These are phyloP conservation scores for Sphaeramia orbicularis DNA, from an alignment of 2,797 vertebrate species.

Conservation along the genomic window DNA sequence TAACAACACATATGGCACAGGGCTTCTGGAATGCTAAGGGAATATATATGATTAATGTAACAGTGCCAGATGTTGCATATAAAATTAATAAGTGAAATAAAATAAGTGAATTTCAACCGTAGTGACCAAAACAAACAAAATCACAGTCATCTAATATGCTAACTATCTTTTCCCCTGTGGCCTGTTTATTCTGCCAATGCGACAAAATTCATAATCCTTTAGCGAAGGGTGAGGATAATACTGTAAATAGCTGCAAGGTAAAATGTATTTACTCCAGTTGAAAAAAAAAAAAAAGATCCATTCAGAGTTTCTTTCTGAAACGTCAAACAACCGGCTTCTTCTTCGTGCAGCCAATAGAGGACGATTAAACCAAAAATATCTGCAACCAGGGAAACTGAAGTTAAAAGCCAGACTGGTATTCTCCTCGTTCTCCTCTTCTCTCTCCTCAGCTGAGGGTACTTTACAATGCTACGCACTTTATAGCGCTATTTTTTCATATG, in stretches of 20 bases:
- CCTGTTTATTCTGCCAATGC: neutral
- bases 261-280: neutral
- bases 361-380: neutral
- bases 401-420: neutral
- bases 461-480: neutral
- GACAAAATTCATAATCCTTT: neutral
- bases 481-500: neutral
- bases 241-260: neutral
- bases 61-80: neutral
- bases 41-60: neutral
- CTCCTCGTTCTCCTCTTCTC: neutral
- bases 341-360: too few relatives aligned
- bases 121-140: neutral
- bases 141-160: slow-evolving; percentile 3
- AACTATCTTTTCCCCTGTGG: neutral
- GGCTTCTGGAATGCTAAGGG: neutral
- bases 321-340: too few relatives aligned
- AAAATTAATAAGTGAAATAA: slow-evolving; percentile 1
- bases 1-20: neutral
- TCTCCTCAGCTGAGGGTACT: neutral
- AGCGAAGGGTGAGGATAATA: neutral
- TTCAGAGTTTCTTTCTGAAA: neutral
- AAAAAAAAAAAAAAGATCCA: neutral
- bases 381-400: neutral
- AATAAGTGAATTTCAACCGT: neutral